phyloP scores from a whole-genome alignment of 1,140 invertebrate genomes.

The Trichonephila clavata region DNA sequence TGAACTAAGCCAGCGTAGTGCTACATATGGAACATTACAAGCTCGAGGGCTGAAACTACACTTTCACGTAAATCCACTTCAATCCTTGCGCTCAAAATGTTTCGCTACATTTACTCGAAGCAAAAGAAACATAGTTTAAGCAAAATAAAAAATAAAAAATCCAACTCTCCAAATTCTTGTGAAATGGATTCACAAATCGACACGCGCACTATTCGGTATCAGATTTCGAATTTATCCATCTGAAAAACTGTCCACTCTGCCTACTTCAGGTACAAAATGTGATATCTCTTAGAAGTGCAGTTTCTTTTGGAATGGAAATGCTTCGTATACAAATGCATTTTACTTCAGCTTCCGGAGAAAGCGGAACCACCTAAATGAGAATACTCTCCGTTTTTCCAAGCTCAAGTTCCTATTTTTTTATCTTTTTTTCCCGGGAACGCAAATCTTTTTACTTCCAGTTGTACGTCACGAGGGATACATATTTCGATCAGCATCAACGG shows the following conservation, averaged over 20 bases:
- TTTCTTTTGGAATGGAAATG: conserved; percentile 11
- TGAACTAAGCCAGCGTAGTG: too few relatives aligned
- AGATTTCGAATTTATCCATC: background rate
- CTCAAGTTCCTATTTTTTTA: background rate
- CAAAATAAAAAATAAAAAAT: background rate
- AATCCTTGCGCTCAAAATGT: background rate
- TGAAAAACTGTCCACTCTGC: conserved; percentile 27
- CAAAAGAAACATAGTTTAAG: background rate
- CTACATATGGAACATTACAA: too few relatives aligned
- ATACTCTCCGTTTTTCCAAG: background rate
- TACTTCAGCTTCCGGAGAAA: background rate
- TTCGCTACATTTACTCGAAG: background rate
- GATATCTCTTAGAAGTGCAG: background rate
- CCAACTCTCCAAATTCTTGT: background rate
- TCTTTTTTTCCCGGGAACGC: background rate
- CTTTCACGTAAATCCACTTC: background rate
- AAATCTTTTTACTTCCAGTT: background rate
- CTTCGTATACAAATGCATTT: conserved; percentile 11
- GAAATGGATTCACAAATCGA: background rate
- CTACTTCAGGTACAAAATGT: background rate
- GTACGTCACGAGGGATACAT: background rate
- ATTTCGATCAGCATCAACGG: background rate
- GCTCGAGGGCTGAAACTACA: too few relatives aligned
- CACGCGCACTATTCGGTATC: background rate
- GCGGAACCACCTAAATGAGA: background rate